A percentile compares a stretch with the other conserved stretches of the same genome.
Conservation (phyloP, 2,797 vertebrate species). For the Ctenopoma multispine region DNA sequence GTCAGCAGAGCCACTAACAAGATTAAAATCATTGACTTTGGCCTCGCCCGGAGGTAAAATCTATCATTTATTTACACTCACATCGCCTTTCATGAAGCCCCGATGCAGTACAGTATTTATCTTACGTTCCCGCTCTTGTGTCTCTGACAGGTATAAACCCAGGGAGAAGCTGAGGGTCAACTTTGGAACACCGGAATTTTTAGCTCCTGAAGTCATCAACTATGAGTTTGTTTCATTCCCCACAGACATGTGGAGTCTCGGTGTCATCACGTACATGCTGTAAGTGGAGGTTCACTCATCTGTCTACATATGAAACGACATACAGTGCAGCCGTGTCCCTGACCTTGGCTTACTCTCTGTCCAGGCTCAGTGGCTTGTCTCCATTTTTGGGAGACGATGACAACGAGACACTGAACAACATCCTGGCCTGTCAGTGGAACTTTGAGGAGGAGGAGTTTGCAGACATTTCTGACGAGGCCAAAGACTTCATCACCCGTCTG, state of each 20-base stretch:
- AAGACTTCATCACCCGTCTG: constrained; percentile 95
- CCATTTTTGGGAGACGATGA: constrained; percentile 96
- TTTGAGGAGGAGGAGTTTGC: constrained; percentile 94
- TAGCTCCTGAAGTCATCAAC: constrained; percentile 97
- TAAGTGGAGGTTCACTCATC: constrained; percentile 77
- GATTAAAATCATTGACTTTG: constrained; percentile 99
- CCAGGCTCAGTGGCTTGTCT: constrained; percentile 94
- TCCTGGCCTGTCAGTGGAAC: constrained; percentile 94
- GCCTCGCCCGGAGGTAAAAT: constrained; percentile 94
- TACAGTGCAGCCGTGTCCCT: background rate
- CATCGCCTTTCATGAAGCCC: background rate
- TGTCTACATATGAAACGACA: background rate
- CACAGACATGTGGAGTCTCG: constrained; percentile 98
- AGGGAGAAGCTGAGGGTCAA: constrained; percentile 96
- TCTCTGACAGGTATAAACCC: constrained; percentile 91
- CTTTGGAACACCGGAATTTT: constrained; percentile 98
- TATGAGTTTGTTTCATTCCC: constrained; percentile 99
- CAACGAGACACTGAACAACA: constrained; percentile 96
- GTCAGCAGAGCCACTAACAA: constrained; percentile 93
- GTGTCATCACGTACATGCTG: constrained; percentile 98
- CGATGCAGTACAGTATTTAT: background rate
- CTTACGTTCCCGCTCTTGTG: constrained; percentile 30
- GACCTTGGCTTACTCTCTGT: constrained; percentile 10
- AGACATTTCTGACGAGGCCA: constrained; percentile 91
- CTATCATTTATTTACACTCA: background rate